phyloP scores from a whole-genome alignment of 1,140 invertebrate species.

The Procambarus clarkii region DNA sequence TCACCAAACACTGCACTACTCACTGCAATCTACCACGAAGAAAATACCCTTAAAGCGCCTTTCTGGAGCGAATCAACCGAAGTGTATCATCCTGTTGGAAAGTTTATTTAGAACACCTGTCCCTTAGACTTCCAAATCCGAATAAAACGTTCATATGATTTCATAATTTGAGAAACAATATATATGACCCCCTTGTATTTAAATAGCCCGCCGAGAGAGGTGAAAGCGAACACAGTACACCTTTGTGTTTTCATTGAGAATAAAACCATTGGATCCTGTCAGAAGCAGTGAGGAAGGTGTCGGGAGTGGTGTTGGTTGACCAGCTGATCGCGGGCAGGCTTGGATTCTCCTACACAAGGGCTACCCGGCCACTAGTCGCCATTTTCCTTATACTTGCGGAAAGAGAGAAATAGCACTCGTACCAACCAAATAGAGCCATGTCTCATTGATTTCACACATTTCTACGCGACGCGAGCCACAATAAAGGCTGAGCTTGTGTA shows the following conservation, averaged over 20 bases:
- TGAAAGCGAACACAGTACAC: conserved; percentile 7
- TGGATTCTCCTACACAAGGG: conserved; percentile 18
- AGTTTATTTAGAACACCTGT: neutral
- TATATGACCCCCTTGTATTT: neutral
- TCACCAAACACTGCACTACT: neutral
- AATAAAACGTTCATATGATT: neutral
- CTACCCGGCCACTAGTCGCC: neutral
- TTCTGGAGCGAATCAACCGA: neutral
- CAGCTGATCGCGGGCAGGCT: conserved; percentile 16
- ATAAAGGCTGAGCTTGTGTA: neutral
- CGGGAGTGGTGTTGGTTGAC: neutral
- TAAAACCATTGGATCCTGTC: neutral
- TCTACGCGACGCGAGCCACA: neutral
- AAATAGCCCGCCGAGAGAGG: neutral
- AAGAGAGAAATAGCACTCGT: conserved; percentile 25
- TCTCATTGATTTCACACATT: conserved; percentile 7
- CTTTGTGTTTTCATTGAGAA: neutral
- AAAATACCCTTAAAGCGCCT: too few species aligned
- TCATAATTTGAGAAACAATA: neutral
- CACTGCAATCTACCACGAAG: neutral
- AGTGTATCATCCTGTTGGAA: neutral
- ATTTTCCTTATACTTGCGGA: conserved; percentile 33
- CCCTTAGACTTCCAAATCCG: neutral
- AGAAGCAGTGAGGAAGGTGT: neutral
- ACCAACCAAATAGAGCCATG: conserved; percentile 4